phyloP scores from a whole-genome alignment of 1,140 invertebrate genomes.

The Cyphomyrmex costatus region DNA sequence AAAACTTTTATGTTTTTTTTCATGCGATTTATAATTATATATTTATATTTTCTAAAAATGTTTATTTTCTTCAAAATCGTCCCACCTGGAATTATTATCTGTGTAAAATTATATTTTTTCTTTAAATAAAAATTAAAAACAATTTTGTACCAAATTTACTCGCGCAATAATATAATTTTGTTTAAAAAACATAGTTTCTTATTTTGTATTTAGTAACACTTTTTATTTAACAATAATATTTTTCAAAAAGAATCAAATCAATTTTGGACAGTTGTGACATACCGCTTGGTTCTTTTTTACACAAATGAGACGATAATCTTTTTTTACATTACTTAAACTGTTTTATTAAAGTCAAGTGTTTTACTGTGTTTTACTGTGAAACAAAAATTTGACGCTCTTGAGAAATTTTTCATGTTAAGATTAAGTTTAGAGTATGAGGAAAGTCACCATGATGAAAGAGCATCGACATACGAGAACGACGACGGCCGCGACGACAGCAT shows the following conservation, averaged over 20 bases:
- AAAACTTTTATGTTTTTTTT: background rate
- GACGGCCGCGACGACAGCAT: conserved; percentile 43
- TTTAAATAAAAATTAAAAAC: background rate
- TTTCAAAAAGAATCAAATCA: background rate
- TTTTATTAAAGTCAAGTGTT: background rate
- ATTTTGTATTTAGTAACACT: background rate
- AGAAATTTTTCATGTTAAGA: conserved; percentile 21
- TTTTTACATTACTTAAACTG: background rate
- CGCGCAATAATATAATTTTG: background rate
- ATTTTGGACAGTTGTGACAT: background rate
- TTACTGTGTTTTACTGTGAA: background rate
- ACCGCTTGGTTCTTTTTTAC: background rate
- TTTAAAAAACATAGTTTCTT: background rate
- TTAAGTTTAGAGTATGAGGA: background rate
- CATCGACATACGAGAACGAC: conserved; percentile 26
- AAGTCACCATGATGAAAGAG: conserved; percentile 6
- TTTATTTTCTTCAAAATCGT: background rate
- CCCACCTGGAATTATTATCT: background rate
- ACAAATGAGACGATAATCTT: background rate
- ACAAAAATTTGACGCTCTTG: background rate
- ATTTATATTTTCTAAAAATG: background rate
- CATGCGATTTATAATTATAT: background rate
- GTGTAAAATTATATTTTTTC: background rate
- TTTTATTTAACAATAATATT: background rate
- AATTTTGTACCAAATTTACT: background rate